A percentile compares a stretch with the other conserved stretches of the same genome.
Conservation (phyloP, 2,113 vertebrate species). For the Notarius lentiginosus region DNA sequence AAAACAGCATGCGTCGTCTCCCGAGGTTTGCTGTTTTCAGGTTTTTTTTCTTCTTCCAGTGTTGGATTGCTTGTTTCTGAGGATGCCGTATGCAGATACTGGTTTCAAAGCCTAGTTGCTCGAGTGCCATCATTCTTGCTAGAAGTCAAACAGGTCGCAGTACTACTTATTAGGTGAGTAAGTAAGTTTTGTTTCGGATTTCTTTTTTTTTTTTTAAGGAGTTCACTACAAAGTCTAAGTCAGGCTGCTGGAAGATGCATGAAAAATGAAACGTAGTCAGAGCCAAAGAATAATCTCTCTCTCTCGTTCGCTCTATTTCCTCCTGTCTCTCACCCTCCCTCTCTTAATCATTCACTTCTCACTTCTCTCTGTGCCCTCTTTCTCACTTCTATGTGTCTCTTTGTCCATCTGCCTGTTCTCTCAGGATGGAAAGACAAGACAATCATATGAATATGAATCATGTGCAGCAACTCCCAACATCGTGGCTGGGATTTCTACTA, state of each 20-base stretch:
- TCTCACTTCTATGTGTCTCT: constrained; percentile 42
- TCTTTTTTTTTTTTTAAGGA: neutral
- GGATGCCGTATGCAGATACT: constrained; percentile 30
- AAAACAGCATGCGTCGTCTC: constrained; percentile 34
- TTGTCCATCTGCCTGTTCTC: constrained; percentile 41
- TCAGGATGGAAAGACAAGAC: constrained; percentile 62
- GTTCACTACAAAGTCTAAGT: constrained; percentile 39
- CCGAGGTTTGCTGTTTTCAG: constrained; percentile 40
- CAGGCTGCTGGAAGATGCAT: constrained; percentile 9
- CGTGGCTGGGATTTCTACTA: constrained; percentile 66
- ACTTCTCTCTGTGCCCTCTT: constrained; percentile 30
- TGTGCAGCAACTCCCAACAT: constrained; percentile 61
- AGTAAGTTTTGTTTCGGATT: neutral
- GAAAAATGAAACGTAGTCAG: constrained; percentile 21
- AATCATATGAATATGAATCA: constrained; percentile 62
- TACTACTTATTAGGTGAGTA: constrained; percentile 42
- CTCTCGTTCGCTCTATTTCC: neutral
- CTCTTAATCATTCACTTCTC: constrained; percentile 20
- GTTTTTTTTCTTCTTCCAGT: constrained; percentile 16
- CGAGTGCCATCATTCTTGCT: constrained; percentile 23
- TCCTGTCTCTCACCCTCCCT: constrained; percentile 9
- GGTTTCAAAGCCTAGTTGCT: constrained; percentile 30
- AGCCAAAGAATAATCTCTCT: constrained; percentile 50
- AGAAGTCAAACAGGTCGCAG: constrained; percentile 21
- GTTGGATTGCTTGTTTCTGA: constrained; percentile 31